Base-by-base conservation (phyloP, 1,140 invertebrate species). In the Notospermus geniculatus region DNA sequence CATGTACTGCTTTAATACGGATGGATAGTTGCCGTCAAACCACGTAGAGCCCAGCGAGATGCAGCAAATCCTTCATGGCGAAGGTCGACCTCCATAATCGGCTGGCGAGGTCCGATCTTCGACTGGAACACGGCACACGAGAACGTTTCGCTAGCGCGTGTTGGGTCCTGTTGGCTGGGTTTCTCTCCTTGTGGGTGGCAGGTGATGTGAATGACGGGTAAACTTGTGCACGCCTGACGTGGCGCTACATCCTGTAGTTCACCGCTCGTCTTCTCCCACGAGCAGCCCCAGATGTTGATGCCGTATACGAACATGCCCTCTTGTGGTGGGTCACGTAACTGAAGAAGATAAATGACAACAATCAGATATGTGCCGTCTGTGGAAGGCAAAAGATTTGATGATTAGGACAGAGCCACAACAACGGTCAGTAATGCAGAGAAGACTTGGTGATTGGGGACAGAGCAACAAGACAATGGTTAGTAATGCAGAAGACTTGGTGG, bases 291-390 rank as follows among this genome's bases (percentile, higher is more conserved):
- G 13, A 81, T 64, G 56, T 79, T 74, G 39, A 82, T 75, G 22
- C 80, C 80, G 64, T 73, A 77, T 7, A 81, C 67, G 72, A 80
- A 81, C 67, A 82, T 77, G 1, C 80, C 80, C 60, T 82, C 80
- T 46, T 75, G 73, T n/a, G 80, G 80, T 57, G 80, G 80, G 39
- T 82, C 79, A 32, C 78, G 67, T 13, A 82, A 60, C 78, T 82
- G 62, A 13, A 65, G 69, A 36, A 57, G 53, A 29, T 19, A n/a
- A 50, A 50, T 50, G 25, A 19, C n/a, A 50, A 23, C n/a, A 23
- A 50, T 50, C 25, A n/a, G 9, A n/a, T n/a, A n/a, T n/a, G n/a
- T n/a, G n/a, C n/a, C n/a, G n/a, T n/a, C n/a, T n/a, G n/a, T n/a
- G n/a, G n/a, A n/a, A n/a, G n/a, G n/a, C n/a, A n/a, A n/a, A n/a